These are phyloP conservation scores for Lithobates sylvaticus DNA, from an alignment of 2,797 vertebrate genomes.

Conservation along the genomic window DNA sequence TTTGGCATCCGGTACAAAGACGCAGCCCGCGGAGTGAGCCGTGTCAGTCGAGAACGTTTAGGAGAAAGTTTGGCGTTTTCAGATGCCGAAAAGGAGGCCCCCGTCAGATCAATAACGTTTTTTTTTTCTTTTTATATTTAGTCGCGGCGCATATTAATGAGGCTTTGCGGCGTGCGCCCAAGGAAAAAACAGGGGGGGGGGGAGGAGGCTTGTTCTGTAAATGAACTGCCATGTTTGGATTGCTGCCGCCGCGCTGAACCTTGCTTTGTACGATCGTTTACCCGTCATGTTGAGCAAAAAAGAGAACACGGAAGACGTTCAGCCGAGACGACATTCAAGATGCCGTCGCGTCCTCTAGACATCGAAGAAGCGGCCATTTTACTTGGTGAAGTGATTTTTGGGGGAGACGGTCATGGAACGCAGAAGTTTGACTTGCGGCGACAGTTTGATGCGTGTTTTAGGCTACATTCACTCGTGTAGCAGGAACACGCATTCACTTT, in stretches of 20 bases:
- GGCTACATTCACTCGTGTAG: too few relatives aligned
- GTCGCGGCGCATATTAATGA: conserved; percentile 58
- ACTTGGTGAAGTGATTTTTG: background rate
- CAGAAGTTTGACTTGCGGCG: too few relatives aligned
- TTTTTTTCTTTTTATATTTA: background rate
- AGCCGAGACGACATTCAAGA: background rate
- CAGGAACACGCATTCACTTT: too few relatives aligned
- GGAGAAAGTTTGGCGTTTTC: conserved; percentile 67
- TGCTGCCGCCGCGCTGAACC: conserved; percentile 12
- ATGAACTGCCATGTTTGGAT: conserved; percentile 23
- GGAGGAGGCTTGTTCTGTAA: conserved; percentile 29
- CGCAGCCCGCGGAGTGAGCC: conserved; percentile 65
- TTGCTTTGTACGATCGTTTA: conserved; percentile 13
- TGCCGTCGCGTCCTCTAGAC: too few relatives aligned
- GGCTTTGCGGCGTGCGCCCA: conserved; percentile 23
- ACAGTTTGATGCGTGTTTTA: too few relatives aligned
- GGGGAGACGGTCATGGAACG: too few relatives aligned
- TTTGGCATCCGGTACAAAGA: conserved; percentile 68
- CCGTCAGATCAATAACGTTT: conserved; percentile 48
- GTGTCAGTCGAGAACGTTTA: conserved; percentile 70
- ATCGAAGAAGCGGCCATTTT: background rate
- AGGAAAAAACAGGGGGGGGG: conserved; percentile 7
- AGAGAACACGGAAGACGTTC: background rate
- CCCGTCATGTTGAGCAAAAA: background rate
- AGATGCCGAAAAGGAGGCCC: conserved; percentile 53